phyloP scores from a whole-genome alignment of 2,797 vertebrate species.

The Babyrousa celebensis region DNA sequence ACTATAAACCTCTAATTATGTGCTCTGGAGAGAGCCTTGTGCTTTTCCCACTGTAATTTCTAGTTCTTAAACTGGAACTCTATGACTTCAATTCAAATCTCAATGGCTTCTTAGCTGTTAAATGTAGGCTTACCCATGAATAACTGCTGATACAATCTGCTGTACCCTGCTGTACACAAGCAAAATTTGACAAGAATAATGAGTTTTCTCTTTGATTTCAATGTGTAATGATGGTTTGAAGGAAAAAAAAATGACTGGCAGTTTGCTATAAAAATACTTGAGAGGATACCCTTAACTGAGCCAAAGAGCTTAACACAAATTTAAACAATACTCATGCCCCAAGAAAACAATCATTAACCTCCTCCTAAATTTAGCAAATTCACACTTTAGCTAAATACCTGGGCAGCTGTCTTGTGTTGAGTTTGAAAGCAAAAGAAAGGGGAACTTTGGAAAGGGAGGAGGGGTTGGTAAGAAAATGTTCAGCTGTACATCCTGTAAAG shows the following conservation, averaged over 20 bases:
- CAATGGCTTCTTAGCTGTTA: slow-evolving; percentile 86
- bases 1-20: slow-evolving; percentile 88
- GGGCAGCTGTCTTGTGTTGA: slow-evolving; percentile 89
- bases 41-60: slow-evolving; percentile 86
- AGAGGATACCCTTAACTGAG: slow-evolving; percentile 71
- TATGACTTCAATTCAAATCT: slow-evolving; percentile 87
- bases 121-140: slow-evolving; percentile 82
- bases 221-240: slow-evolving; percentile 79
- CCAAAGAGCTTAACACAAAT: slow-evolving; percentile 78
- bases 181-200: slow-evolving; percentile 79
- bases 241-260: slow-evolving; percentile 58
- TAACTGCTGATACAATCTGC: slow-evolving; percentile 73
- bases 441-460: background rate
- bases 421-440: background rate
- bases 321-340: slow-evolving; percentile 70
- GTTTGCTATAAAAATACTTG: slow-evolving; percentile 73
- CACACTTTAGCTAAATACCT: slow-evolving; percentile 85
- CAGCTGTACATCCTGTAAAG: slow-evolving; percentile 88
- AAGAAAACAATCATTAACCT: slow-evolving; percentile 86
- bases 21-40: slow-evolving; percentile 79
- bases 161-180: slow-evolving; percentile 72
- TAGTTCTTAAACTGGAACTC: slow-evolving; percentile 86
- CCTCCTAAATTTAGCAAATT: slow-evolving; percentile 83
- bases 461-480: background rate
- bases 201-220: slow-evolving; percentile 79